phyloP scores from a whole-genome alignment of 2,888 invertebrate species.

The Spatulosminthurus flaviceps region DNA sequence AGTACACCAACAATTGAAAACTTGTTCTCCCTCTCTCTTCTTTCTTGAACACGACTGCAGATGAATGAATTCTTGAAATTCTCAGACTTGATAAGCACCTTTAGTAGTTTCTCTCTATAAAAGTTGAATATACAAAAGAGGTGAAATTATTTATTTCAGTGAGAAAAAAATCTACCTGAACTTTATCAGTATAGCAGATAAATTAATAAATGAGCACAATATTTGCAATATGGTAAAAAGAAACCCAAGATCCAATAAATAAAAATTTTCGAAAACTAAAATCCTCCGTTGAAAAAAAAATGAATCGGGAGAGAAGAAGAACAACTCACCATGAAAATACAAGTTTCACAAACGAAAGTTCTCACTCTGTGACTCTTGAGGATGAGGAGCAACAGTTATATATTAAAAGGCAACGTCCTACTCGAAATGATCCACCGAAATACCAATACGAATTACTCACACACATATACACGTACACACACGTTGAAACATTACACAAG shows the following conservation, averaged over 20 bases:
- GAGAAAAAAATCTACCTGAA: too few relatives aligned
- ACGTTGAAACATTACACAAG: conserved; percentile 26
- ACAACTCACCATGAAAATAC: conserved; percentile 12
- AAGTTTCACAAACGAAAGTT: conserved; percentile 21
- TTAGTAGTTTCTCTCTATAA: background rate
- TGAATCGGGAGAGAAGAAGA: background rate
- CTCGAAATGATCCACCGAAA: conserved; percentile 35
- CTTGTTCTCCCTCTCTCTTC: background rate
- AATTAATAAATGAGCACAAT: too few relatives aligned
- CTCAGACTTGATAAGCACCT: background rate
- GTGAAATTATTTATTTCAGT: too few relatives aligned
- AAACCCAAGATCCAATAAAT: too few relatives aligned
- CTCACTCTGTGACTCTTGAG: background rate
- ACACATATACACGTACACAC: conserved; percentile 10
- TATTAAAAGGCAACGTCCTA: conserved; percentile 36
- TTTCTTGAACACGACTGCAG: background rate
- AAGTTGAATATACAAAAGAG: background rate
- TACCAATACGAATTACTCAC: conserved; percentile 31
- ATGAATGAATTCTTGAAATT: background rate
- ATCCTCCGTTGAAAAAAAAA: background rate
- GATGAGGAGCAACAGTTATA: conserved; percentile 31
- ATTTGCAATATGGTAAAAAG: too few relatives aligned
- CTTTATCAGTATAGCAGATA: too few relatives aligned
- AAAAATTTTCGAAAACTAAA: too few relatives aligned
- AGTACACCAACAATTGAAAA: background rate